Percentiles rank a stretch among this genome's conserved stretches.
These are phyloP conservation scores for Cerceris rybyensis DNA, from an alignment of 2,888 invertebrate species.

Conservation along the genomic window DNA sequence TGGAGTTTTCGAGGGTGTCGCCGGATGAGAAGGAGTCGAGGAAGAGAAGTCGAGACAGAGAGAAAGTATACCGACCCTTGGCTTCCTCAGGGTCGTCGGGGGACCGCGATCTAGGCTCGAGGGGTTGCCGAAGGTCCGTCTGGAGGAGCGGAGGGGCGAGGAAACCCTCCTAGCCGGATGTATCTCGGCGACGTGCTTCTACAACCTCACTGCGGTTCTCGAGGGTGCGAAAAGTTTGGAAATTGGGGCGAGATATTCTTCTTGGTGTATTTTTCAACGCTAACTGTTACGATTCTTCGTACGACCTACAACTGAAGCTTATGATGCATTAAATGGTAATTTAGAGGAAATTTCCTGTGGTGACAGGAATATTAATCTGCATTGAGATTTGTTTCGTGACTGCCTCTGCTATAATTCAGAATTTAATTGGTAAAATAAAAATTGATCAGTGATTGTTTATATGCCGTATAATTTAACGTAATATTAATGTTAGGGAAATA, in stretches of 20 bases:
- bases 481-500: no score
- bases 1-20: constrained; percentile 46
- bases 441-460: no score
- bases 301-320: background rate
- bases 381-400: no score
- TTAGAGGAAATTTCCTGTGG: no score
- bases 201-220: constrained; percentile 1
- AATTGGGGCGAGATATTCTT: constrained; percentile 42
- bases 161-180: constrained; percentile 21
- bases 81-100: constrained; percentile 57
- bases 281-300: constrained; percentile 1
- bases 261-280: background rate
- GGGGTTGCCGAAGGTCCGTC: constrained; percentile 42
- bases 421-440: no score
- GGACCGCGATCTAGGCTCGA: constrained; percentile 39
- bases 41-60: background rate
- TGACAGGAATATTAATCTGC: no score
- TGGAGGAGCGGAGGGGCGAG: constrained; percentile 38
- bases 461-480: no score
- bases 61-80: constrained; percentile 40
- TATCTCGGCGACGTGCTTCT: constrained; percentile 5
- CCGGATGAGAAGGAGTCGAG: background rate
- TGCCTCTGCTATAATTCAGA: no score
- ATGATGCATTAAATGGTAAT: no score
- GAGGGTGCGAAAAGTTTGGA: constrained; percentile 53